Conservation (phyloP, 2,113 vertebrate genomes). For the Boleophthalmus pectinirostris region DNA sequence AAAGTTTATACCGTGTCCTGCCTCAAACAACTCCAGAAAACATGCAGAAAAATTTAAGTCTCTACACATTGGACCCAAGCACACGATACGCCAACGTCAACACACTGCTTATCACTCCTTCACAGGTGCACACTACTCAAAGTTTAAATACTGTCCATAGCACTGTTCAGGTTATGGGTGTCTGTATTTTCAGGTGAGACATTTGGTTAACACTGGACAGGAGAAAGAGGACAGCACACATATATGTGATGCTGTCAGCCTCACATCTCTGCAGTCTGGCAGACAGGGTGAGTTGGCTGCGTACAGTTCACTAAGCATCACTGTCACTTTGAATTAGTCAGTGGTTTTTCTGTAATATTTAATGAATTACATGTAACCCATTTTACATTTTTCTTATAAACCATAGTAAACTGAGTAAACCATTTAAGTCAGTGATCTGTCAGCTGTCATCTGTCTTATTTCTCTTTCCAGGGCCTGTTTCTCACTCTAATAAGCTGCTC, state of each 20-base stretch:
- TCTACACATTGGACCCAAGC: conserved; percentile 89
- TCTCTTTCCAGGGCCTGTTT: conserved; percentile 81
- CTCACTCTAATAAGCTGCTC: conserved; percentile 87
- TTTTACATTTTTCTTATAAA: background rate
- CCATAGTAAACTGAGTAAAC: background rate
- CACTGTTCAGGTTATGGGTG: background rate
- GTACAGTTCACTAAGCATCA: conserved; percentile 4
- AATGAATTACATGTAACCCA: background rate
- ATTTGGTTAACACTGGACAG: conserved; percentile 90
- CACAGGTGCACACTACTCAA: conserved; percentile 79
- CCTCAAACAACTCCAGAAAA: conserved; percentile 97
- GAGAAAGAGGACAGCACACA: conserved; percentile 74
- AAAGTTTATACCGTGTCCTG: conserved; percentile 90
- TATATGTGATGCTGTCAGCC: conserved; percentile 73
- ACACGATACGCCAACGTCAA: conserved; percentile 91
- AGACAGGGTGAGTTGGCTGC: conserved; percentile 77
- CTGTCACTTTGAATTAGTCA: background rate
- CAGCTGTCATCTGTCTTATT: background rate
- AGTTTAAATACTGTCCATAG: background rate
- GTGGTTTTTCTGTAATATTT: background rate
- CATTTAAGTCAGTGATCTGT: background rate
- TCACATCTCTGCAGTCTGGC: conserved; percentile 78
- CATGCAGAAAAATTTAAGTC: conserved; percentile 91
- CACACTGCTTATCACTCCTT: conserved; percentile 80
- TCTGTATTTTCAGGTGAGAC: conserved; percentile 80